These are phyloP conservation scores for Cephalopholis sonnerati DNA, from an alignment of 2,113 vertebrate genomes.

Conservation along the genomic window DNA sequence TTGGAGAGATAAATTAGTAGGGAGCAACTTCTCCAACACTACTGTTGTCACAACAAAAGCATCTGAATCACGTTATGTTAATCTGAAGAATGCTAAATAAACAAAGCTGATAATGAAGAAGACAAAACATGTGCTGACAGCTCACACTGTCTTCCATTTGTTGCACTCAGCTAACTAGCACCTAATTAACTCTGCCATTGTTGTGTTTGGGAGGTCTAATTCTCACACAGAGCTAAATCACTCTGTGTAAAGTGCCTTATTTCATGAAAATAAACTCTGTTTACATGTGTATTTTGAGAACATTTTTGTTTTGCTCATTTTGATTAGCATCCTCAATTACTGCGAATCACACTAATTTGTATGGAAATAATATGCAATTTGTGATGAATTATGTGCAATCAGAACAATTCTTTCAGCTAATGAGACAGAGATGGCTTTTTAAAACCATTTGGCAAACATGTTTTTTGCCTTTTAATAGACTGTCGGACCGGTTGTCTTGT, in stretches of 20 bases:
- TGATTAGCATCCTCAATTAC: slow-evolving; percentile 43
- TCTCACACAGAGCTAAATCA: slow-evolving; percentile 9
- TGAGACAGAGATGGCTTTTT: slow-evolving; percentile 27
- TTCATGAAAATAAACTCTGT: slow-evolving; percentile 24
- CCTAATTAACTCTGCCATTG: slow-evolving; percentile 55
- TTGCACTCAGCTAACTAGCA: slow-evolving; percentile 21
- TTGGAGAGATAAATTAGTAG: not conserved
- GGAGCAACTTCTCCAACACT: not conserved
- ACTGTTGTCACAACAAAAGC: not conserved
- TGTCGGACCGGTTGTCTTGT: not conserved
- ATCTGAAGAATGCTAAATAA: slow-evolving; percentile 33
- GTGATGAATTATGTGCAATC: slow-evolving; percentile 48
- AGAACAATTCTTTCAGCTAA: slow-evolving; percentile 25
- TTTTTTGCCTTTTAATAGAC: slow-evolving; percentile 27
- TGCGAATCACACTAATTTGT: slow-evolving; percentile 30
- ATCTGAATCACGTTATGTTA: not conserved
- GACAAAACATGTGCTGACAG: slow-evolving; percentile 6
- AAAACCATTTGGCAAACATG: not conserved
- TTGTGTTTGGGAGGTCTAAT: slow-evolving; percentile 29
- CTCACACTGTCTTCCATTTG: slow-evolving; percentile 15
- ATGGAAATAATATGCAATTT: slow-evolving; percentile 54
- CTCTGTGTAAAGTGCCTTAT: not conserved
- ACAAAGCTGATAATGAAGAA: slow-evolving; percentile 21
- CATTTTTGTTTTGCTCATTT: slow-evolving; percentile 25
- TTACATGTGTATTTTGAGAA: slow-evolving; percentile 24